These are phyloP conservation scores for Bombyx mandarina DNA, from an alignment of 1,140 invertebrate genomes.

Conservation along the genomic window DNA sequence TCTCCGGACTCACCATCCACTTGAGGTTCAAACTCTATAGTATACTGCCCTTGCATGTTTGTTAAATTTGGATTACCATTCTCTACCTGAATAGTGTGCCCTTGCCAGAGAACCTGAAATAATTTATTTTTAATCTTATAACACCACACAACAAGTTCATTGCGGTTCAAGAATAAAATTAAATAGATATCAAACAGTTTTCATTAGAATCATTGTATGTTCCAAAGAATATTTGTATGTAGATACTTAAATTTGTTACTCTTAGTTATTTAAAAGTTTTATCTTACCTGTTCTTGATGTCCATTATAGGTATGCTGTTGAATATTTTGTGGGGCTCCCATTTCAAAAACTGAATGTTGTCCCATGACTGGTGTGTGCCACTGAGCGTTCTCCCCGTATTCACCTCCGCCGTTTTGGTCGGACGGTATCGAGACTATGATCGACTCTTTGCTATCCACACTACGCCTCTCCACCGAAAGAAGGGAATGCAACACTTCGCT, in stretches of 20 bases:
- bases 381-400: slow-evolving; percentile 70
- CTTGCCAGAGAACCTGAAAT: slow-evolving; percentile 74
- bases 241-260: background rate
- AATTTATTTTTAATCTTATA: slow-evolving; percentile 2
- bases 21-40: slow-evolving; percentile 49
- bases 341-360: slow-evolving; percentile 66
- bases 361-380: slow-evolving; percentile 74
- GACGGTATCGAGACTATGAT: slow-evolving; percentile 65
- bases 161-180: background rate
- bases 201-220: background rate
- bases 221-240: background rate
- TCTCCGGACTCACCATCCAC: slow-evolving; percentile 41
- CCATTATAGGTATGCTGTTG: slow-evolving; percentile 62
- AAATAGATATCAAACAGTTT: background rate
- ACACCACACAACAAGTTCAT: background rate
- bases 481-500: slow-evolving; percentile 77
- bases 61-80: slow-evolving; percentile 52
- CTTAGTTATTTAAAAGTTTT: background rate
- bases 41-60: slow-evolving; percentile 38
- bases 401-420: slow-evolving; percentile 56
- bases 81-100: slow-evolving; percentile 73
- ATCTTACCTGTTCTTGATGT: slow-evolving; percentile 57
- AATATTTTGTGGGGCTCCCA: slow-evolving; percentile 49
- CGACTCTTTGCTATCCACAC: slow-evolving; percentile 70
- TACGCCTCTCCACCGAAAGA: slow-evolving; percentile 73